phyloP scores from a whole-genome alignment of 1,140 invertebrate species.

The Drosophila arizonae region DNA sequence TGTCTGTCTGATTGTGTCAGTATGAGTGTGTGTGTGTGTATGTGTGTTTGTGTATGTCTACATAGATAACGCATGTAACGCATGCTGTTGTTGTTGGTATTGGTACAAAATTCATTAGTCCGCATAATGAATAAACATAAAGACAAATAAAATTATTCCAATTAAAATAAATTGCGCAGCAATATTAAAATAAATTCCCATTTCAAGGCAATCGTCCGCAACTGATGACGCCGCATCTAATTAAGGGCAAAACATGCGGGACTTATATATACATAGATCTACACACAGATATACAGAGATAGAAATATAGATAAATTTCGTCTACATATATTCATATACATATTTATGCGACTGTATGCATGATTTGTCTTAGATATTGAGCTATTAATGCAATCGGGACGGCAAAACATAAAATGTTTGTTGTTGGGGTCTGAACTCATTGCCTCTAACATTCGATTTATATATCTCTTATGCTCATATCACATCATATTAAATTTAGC shows the following conservation, averaged over 20 bases:
- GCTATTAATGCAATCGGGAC: no score
- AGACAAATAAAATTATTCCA: slow-evolving; percentile 82
- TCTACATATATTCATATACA: slow-evolving; percentile 19
- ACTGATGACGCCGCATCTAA: slow-evolving; percentile 58
- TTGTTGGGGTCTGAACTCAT: no score
- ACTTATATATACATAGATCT: slow-evolving; percentile 22
- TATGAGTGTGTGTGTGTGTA: slow-evolving; percentile 12
- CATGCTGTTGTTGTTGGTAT: slow-evolving; percentile 47
- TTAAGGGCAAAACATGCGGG: slow-evolving; percentile 57
- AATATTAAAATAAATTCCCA: slow-evolving; percentile 79
- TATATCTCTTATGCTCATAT: no score
- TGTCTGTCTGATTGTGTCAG: neutral
- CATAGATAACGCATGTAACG: slow-evolving; percentile 49
- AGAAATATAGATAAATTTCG: neutral
- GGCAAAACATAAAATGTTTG: neutral
- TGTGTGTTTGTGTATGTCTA: slow-evolving; percentile 13
- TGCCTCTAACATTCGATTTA: no score
- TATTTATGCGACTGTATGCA: neutral
- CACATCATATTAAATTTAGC: no score
- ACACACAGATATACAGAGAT: slow-evolving; percentile 1
- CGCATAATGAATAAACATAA: slow-evolving; percentile 82
- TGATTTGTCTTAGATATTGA: neutral
- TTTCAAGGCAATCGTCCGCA: slow-evolving; percentile 45
- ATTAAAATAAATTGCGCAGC: slow-evolving; percentile 82
- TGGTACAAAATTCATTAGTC: slow-evolving; percentile 74